Evolutionary conservation across 2,113 vertebrate genomes (phyloP).

Genomic region (Anguilla japonica): DNA sequence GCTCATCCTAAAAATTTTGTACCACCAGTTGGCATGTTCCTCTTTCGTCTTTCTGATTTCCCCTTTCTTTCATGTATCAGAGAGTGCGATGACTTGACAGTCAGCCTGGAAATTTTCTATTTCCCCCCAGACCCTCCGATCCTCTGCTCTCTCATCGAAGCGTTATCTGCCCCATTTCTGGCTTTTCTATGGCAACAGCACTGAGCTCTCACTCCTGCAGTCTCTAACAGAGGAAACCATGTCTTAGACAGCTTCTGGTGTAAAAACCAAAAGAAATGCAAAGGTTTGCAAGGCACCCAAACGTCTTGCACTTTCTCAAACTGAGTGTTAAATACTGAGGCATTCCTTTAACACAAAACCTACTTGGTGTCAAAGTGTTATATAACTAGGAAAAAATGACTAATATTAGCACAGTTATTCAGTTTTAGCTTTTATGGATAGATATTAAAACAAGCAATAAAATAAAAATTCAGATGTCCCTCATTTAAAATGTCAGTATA

Average conservation of each 20-base stretch:
- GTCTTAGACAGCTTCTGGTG: slow-evolving; percentile 66
- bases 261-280: slow-evolving; percentile 12
- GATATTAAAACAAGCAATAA: not conserved
- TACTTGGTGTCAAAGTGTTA: slow-evolving; percentile 7
- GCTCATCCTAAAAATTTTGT: slow-evolving; percentile 34
- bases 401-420: slow-evolving; percentile 8
- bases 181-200: slow-evolving; percentile 66
- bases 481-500: not conserved
- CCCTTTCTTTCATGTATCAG: slow-evolving; percentile 61
- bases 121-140: slow-evolving; percentile 58
- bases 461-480: not conserved
- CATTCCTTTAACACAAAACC: slow-evolving; percentile 2
- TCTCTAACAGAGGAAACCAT: slow-evolving; percentile 42
- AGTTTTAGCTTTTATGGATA: not conserved
- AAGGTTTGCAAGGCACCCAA: slow-evolving; percentile 8
- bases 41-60: slow-evolving; percentile 30
- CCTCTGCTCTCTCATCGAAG: slow-evolving; percentile 67
- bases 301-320: slow-evolving; percentile 18
- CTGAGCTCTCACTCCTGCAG: not conserved
- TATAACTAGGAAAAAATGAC: not conserved
- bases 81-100: slow-evolving; percentile 70
- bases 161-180: slow-evolving; percentile 71
- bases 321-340: not conserved
- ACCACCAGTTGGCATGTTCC: slow-evolving; percentile 18
- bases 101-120: slow-evolving; percentile 59